Evolutionary conservation across 2,113 vertebrate genomes (phyloP), one percentile per base, ranked within the genome.

Genomic region (Carassius gibelio): DNA sequence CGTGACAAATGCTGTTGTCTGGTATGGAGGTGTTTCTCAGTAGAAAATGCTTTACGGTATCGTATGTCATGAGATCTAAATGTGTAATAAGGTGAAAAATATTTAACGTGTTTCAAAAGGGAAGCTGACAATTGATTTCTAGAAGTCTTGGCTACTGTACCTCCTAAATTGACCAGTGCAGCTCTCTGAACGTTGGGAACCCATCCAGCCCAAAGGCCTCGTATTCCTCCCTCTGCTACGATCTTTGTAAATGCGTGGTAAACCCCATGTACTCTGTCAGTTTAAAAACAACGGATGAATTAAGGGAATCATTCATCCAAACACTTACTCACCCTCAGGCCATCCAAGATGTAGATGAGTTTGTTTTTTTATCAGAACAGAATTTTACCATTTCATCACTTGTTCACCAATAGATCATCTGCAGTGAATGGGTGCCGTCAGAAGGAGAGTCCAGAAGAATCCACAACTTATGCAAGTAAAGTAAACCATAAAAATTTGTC

Each of bases 161-260:
- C 95, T 96, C 96, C 96, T 93, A 97, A 94, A 84, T 97, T 97
- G 82, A 97, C 96, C 88, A 97, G 86, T 0, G 96, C 96, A 69
- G 96, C 96, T 91, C 96, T 94, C 88, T 97, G 96, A 75, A 97
- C 94, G 57, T 97, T 97, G 75, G 96, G 96, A 13, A 96, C 92
- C 95, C 96, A 97, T 88, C 96, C 96, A 79, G 95, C 95, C 96
- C 96, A 97, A 82, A 97, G 94, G 3, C 94, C 96, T 36, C 95
- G 90, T 68, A 96, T 62, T 88, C 96, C 96, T 88, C 95, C 96
- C 91, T 96, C 94, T 0, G 95, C 93, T 26, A 96, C 68, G 76
- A 96, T 97, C 93, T 96, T 96, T 87, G 93, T 59, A 86, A 97
- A 96, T 0, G 96, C 95, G 0, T 96, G 95, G 89, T 94, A 93